Conservation (phyloP, 1,140 invertebrate genomes). For the Drosophila malerkotliana region DNA sequence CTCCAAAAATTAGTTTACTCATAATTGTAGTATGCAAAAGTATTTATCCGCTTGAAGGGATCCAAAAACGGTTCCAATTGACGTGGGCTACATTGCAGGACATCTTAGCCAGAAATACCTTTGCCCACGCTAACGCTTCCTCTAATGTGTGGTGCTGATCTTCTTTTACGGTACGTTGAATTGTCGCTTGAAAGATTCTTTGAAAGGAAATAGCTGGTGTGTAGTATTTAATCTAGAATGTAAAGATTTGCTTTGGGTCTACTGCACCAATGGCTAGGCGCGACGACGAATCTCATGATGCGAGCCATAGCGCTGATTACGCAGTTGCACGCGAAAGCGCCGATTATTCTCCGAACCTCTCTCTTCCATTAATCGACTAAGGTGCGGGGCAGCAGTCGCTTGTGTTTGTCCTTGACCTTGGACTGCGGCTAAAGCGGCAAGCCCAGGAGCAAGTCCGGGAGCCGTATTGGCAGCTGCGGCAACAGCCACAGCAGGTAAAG, state of each 20-base stretch:
- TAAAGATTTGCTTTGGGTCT: not conserved
- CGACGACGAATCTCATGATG: conserved; percentile 80
- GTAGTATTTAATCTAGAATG: not conserved
- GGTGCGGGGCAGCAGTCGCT: conserved; percentile 9
- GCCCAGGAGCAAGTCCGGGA: conserved; percentile 1
- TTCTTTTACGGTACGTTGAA: not conserved
- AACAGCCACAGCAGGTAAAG: conserved; percentile 7
- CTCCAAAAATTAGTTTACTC: no score
- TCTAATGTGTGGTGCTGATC: conserved; percentile 21
- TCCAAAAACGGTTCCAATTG: conserved; percentile 54
- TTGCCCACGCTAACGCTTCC: conserved; percentile 51
- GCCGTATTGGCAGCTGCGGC: not conserved
- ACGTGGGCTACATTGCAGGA: conserved; percentile 46
- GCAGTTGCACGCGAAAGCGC: conserved; percentile 74
- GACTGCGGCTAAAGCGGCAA: not conserved
- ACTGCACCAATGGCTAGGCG: conserved; percentile 28
- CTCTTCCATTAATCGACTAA: conserved; percentile 50
- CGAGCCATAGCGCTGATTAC: conserved; percentile 71
- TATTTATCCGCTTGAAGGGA: not conserved
- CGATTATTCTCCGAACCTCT: conserved; percentile 56
- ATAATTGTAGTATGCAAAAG: not conserved
- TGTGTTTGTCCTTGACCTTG: conserved; percentile 3
- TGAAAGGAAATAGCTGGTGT: not conserved
- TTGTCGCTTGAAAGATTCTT: not conserved
- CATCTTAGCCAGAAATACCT: conserved; percentile 30